Base-by-base conservation (phyloP, 37 sponge, comb jelly and placozoan genomes). In the Spongilla lacustris region DNA sequence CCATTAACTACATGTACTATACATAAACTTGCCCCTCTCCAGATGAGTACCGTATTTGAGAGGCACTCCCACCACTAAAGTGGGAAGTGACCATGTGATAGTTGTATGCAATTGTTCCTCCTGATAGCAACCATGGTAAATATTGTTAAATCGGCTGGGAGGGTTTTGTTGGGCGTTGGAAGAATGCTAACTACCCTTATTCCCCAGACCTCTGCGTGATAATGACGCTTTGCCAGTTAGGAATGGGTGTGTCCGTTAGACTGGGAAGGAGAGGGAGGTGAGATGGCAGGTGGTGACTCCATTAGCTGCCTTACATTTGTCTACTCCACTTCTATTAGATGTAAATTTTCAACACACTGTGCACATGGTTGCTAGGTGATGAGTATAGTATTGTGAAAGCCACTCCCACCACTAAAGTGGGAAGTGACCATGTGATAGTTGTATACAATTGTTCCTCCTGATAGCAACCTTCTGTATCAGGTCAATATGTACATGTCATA, bases 201-300 rank as follows among this genome's bases (percentile, higher is more conserved):
- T 79, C 58, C 36, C 11, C 50, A 93, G 96, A 28, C 97, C 97
- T 25, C 83, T 97, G 79, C 79, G 92, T 41, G 97, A 93, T 84
- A 95, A 94, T 58, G 97, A 97, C 69, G 82, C 88, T 0, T 75
- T 97, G 25, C 97, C 97, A 21, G 96, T 97, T 8, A 88, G 89
- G n/a, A 34, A 76, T 85, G 58, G 41, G n/a, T n/a, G n/a, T n/a
- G n/a, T n/a, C n/a, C n/a, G n/a, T n/a, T n/a, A 46, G 81, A 66
- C 19, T 79, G 66, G 48, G 81, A 9, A 28, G 67, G 83, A 71
- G 73, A 21, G 83, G 1, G 34, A 19, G 37, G 4, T 6, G n/a
- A n/a, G n/a, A n/a, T n/a, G n/a, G n/a, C n/a, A 19, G 81, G n/a
- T n/a, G n/a, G n/a, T n/a, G n/a, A n/a, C n/a, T n/a, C n/a, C n/a